Evolutionary conservation across 30 jellyfish, hydroid and myxozoan species (phyloP).

Genomic region (Aurelia coerulea): DNA sequence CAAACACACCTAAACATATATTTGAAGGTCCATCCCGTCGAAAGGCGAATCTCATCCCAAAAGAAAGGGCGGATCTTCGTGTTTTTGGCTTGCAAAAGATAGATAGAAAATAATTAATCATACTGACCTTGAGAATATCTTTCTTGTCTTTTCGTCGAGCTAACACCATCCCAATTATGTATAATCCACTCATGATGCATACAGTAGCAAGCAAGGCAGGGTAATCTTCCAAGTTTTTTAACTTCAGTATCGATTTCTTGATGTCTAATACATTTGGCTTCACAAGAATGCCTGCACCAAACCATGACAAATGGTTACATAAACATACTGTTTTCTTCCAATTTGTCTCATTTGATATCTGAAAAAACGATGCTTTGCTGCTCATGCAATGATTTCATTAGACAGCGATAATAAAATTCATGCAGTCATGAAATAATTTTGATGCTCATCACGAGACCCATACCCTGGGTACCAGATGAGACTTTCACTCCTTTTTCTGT

Average conservation of each 20-base stretch:
- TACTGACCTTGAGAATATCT: conserved; percentile 49
- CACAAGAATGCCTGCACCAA: conserved; percentile 78
- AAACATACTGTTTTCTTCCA: conserved; percentile 62
- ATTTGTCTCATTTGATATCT: conserved; percentile 56
- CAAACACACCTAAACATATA: too few relatives aligned
- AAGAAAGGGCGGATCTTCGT: too few relatives aligned
- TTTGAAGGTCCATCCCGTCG: too few relatives aligned
- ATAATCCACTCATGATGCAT: conserved; percentile 55
- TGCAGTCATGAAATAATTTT: too few relatives aligned
- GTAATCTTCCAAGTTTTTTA: conserved; percentile 55
- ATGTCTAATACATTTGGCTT: conserved; percentile 73
- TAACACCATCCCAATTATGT: conserved; percentile 73
- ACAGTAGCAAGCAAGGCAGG: too few relatives aligned
- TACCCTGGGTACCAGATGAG: too few relatives aligned
- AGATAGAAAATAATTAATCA: neutral
- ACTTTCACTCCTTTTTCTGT: too few relatives aligned
- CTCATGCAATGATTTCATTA: neutral
- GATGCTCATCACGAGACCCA: too few relatives aligned
- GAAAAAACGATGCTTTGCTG: neutral
- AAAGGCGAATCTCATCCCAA: too few relatives aligned
- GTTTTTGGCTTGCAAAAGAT: too few relatives aligned
- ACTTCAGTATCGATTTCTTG: conserved; percentile 32
- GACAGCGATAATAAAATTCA: too few relatives aligned
- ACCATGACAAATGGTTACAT: too few relatives aligned
- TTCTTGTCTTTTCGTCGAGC: conserved; percentile 75